Conservation (phyloP, 2,888 invertebrate species). For the Corythucha ciliata region DNA sequence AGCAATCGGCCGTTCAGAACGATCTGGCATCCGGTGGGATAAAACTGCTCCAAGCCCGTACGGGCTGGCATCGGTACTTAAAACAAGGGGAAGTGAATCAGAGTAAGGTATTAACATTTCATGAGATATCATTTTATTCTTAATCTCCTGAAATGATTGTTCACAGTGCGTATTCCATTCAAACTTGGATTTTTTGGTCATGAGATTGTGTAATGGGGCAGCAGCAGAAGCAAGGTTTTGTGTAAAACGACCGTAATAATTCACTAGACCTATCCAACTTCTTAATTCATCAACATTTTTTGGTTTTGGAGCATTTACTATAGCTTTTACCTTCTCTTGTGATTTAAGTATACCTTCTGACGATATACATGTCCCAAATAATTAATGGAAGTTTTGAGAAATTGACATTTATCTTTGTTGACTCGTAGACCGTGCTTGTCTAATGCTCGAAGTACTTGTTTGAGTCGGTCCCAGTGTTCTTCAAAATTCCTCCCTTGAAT, state of each 20-base stretch:
- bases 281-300: not conserved
- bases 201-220: not conserved
- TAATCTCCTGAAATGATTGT: not conserved
- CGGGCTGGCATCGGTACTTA: not conserved
- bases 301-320: not conserved
- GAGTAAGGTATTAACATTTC: not conserved
- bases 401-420: not conserved
- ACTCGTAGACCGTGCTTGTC: not conserved
- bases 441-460: too few relatives aligned
- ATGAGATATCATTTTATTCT: not conserved
- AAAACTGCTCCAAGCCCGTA: not conserved
- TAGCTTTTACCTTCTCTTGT: not conserved
- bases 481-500: not conserved
- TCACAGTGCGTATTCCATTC: not conserved
- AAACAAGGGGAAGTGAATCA: not conserved
- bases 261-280: not conserved
- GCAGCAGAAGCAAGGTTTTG: not conserved
- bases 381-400: not conserved
- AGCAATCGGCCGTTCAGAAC: too few relatives aligned
- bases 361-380: not conserved
- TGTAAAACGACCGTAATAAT: slow-evolving; percentile 3
- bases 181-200: not conserved
- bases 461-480: not conserved
- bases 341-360: not conserved
- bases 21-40: too few relatives aligned